phyloP scores from a whole-genome alignment of 1,140 invertebrate genomes.

The Tribolium castaneum region DNA sequence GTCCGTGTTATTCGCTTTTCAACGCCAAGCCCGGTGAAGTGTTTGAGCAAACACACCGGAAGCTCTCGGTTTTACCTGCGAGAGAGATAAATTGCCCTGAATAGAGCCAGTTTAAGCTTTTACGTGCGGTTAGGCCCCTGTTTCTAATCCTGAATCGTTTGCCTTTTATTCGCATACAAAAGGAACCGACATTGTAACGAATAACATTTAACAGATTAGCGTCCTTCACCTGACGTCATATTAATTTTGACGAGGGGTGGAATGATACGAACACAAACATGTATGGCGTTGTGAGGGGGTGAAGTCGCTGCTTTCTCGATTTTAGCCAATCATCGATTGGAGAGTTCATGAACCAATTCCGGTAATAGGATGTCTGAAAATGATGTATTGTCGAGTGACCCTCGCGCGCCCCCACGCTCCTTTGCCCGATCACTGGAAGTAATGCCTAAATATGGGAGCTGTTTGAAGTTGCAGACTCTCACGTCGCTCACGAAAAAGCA shows the following conservation, averaged over 20 bases:
- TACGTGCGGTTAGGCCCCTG: conserved; percentile 47
- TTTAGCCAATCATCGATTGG: conserved; percentile 57
- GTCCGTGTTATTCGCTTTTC: conserved; percentile 2
- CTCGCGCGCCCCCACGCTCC: conserved; percentile 45
- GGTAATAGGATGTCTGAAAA: conserved; percentile 59
- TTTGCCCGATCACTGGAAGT: conserved; percentile 53
- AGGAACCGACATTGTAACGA: conserved; percentile 56
- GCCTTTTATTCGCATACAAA: conserved; percentile 57
- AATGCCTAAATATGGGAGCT: conserved; percentile 52
- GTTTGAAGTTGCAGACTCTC: conserved; percentile 44
- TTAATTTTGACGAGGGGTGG: conserved; percentile 43
- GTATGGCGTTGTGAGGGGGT: conserved; percentile 45
- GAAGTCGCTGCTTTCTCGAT: conserved; percentile 46
- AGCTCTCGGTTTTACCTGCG: conserved; percentile 44
- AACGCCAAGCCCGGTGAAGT: conserved; percentile 31
- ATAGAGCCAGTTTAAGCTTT: conserved; percentile 50
- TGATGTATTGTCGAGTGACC: conserved; percentile 59
- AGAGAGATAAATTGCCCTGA: conserved; percentile 49
- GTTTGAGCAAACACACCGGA: conserved; percentile 43
- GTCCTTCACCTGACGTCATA: conserved; percentile 52
- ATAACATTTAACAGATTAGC: conserved; percentile 60
- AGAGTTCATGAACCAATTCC: conserved; percentile 52
- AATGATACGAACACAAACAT: conserved; percentile 46
- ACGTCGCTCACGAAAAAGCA: not conserved
- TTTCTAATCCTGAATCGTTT: conserved; percentile 51